Percentiles rank a stretch among this genome's conserved stretches.
These are phyloP conservation scores for Strongylocentrotus purpuratus DNA, from an alignment of 35 echinoderm and acorn worm genomes.

Conservation along the genomic window DNA sequence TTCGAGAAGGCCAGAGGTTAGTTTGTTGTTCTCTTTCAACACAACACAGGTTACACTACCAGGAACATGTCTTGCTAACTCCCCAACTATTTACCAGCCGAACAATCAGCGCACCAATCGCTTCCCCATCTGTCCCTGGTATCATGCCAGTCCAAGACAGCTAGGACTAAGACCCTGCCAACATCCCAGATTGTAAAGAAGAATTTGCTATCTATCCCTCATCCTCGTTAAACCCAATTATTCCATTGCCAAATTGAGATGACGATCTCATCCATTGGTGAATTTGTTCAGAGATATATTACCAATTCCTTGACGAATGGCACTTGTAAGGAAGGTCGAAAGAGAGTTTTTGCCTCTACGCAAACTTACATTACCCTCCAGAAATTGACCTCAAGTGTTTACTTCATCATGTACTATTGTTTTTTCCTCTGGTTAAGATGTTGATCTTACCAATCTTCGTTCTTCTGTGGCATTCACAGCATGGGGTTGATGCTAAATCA, in stretches of 20 bases:
- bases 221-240: not conserved
- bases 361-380: not conserved
- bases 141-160: not conserved
- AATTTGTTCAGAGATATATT: not conserved
- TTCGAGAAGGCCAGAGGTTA: constrained; percentile 14
- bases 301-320: not conserved
- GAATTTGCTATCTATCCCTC: constrained; percentile 1
- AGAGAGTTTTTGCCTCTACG: not conserved
- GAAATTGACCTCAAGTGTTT: constrained; percentile 2
- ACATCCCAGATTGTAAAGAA: not conserved
- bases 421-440: not conserved
- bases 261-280: not conserved
- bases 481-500: not conserved
- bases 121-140: not conserved
- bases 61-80: constrained; percentile 38
- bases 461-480: not conserved
- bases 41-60: not conserved
- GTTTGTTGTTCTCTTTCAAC: constrained; percentile 43
- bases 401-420: not conserved
- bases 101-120: not conserved
- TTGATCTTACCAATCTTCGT: not conserved
- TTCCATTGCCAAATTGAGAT: constrained; percentile 12
- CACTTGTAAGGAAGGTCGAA: not conserved
- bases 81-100: constrained; percentile 44
- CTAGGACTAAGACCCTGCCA: not conserved